These are phyloP conservation scores for Muscicapa adusta DNA, from an alignment of 2,113 vertebrate genomes.

Conservation along the genomic window DNA sequence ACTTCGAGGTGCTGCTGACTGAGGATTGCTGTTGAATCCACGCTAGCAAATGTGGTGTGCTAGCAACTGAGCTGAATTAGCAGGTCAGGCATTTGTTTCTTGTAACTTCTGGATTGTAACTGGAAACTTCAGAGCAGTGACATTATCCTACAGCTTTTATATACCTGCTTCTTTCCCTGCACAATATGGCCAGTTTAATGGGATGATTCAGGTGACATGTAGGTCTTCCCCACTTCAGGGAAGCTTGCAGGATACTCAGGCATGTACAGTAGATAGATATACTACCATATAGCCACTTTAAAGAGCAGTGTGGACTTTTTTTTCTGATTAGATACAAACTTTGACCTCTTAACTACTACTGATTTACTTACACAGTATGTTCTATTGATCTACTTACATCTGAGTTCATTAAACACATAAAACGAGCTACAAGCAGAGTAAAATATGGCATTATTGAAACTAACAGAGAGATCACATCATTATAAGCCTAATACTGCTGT, in stretches of 20 bases:
- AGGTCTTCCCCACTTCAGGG: neutral
- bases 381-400: constrained; percentile 34
- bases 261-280: neutral
- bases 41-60: neutral
- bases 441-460: neutral
- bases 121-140: neutral
- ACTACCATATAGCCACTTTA: neutral
- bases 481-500: neutral
- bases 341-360: constrained; percentile 38
- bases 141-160: neutral
- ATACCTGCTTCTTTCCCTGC: neutral
- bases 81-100: neutral
- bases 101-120: neutral
- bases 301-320: neutral
- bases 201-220: neutral
- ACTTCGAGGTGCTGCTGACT: accelerated
- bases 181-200: neutral
- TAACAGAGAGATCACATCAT: neutral
- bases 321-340: constrained; percentile 9
- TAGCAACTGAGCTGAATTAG: neutral
- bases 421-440: neutral
- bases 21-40: neutral
- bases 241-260: neutral
- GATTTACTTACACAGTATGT: constrained; percentile 12
- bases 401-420: constrained; percentile 39